Evolutionary conservation across 2,797 vertebrate species (phyloP).

Genomic region (Takifugu rubripes): DNA sequence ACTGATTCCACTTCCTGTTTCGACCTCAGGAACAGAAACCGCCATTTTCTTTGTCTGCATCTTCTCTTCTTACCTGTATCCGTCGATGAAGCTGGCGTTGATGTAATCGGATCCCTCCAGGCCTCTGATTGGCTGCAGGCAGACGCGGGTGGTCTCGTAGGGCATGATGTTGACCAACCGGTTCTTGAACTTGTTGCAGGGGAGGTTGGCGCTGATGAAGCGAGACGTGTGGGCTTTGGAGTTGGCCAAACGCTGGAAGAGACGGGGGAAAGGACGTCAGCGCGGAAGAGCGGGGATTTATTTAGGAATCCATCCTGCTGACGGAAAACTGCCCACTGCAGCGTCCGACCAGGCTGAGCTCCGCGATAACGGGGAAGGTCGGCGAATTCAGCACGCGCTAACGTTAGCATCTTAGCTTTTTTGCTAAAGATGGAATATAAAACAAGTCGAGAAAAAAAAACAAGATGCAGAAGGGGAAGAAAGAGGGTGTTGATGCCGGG

Average conservation of each 20-base stretch:
- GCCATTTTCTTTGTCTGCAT: background rate
- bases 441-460: background rate
- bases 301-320: too few relatives aligned
- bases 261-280: background rate
- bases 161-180: conserved; percentile 99
- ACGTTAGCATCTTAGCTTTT: too few relatives aligned
- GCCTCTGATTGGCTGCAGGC: conserved; percentile 95
- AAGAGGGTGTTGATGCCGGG: conserved; percentile 13
- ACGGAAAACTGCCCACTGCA: too few relatives aligned
- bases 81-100: conserved; percentile 95
- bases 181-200: conserved; percentile 99
- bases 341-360: too few relatives aligned
- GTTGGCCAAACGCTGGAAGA: conserved; percentile 89
- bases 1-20: too few relatives aligned
- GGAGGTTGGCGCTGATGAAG: conserved; percentile 98
- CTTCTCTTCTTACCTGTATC: conserved; percentile 83
- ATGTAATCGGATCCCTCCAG: conserved; percentile 97
- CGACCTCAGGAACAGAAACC: background rate
- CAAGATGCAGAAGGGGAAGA: conserved; percentile 1
- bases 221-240: conserved; percentile 97
- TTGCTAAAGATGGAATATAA: conserved; percentile 7
- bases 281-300: too few relatives aligned
- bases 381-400: too few relatives aligned
- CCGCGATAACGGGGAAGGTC: too few relatives aligned
- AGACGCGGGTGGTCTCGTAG: conserved; percentile 94